Conservation (phyloP, 1,140 invertebrate genomes). For the Oncopodura yosiiana region DNA sequence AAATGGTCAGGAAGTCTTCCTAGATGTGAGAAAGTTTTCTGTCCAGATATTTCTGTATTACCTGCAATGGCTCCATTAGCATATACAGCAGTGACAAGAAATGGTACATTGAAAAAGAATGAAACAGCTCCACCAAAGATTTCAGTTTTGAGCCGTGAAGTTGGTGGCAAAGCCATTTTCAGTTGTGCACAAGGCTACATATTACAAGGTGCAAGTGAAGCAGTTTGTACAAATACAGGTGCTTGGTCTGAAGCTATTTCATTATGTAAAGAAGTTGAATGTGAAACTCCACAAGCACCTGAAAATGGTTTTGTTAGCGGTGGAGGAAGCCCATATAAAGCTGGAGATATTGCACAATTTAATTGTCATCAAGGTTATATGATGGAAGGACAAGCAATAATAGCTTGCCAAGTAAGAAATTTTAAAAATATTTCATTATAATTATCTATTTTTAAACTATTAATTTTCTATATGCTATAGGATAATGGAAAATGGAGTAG, state of each 20-base stretch:
- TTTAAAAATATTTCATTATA: no score
- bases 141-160: constrained; percentile 57
- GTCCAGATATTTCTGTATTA: constrained; percentile 32
- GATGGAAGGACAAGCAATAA: constrained; percentile 71
- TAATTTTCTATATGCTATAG: no score
- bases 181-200: constrained; percentile 67
- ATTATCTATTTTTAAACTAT: no score
- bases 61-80: constrained; percentile 30
- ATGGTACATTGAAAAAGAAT: constrained; percentile 27
- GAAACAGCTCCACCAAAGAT: constrained; percentile 32
- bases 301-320: constrained; percentile 66
- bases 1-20: constrained; percentile 72
- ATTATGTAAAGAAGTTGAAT: constrained; percentile 58
- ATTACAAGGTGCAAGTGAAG: constrained; percentile 59
- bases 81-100: constrained; percentile 15
- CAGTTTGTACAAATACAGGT: constrained; percentile 63
- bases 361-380: constrained; percentile 77
- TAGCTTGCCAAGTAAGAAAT: constrained; percentile 80
- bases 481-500: constrained; percentile 79
- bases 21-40: constrained; percentile 31
- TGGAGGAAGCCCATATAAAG: constrained; percentile 58
- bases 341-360: constrained; percentile 72
- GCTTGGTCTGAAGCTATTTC: constrained; percentile 54
- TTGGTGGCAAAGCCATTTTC: constrained; percentile 66
- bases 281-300: constrained; percentile 56